phyloP scores from a whole-genome alignment of 2,888 invertebrate species.

The Neria commutata region DNA sequence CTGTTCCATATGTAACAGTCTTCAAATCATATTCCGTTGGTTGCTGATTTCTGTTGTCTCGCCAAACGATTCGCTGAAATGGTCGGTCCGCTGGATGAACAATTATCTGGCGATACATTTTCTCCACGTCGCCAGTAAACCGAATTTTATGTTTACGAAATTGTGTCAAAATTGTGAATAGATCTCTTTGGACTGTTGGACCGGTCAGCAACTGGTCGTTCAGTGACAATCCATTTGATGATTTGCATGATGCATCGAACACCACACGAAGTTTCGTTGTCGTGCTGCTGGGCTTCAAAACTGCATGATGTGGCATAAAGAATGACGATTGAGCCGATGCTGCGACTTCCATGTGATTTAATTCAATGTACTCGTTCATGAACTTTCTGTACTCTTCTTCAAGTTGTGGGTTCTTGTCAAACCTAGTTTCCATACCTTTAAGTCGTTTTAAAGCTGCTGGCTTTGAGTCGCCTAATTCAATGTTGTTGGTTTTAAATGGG shows the following conservation, averaged over 20 bases:
- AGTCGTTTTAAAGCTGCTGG: constrained; percentile 3
- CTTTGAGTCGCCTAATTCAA: constrained; percentile 17
- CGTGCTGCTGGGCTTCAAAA: neutral
- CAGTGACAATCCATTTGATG: neutral
- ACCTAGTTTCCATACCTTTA: constrained; percentile 15
- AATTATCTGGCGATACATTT: constrained; percentile 1
- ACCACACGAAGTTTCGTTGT: neutral
- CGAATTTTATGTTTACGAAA: neutral
- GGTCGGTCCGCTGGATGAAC: neutral
- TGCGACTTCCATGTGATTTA: constrained; percentile 20
- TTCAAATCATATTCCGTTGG: constrained; percentile 10
- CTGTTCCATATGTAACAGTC: constrained; percentile 12
- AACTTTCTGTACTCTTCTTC: constrained; percentile 18
- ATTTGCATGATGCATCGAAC: neutral
- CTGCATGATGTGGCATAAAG: constrained; percentile 6
- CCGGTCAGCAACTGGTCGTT: constrained; percentile 16
- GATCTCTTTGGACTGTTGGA: constrained; percentile 23
- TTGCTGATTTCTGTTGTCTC: constrained; percentile 9
- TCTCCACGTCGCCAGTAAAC: constrained; percentile 2
- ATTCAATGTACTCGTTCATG: constrained; percentile 14
- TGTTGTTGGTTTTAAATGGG: constrained; percentile 9
- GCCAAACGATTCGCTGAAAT: neutral
- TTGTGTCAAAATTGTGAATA: no score
- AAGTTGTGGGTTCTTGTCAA: constrained; percentile 6
- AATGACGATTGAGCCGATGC: neutral